These are phyloP conservation scores for Ginglymostoma cirratum DNA, from an alignment of 2,113 vertebrate species.

Conservation along the genomic window DNA sequence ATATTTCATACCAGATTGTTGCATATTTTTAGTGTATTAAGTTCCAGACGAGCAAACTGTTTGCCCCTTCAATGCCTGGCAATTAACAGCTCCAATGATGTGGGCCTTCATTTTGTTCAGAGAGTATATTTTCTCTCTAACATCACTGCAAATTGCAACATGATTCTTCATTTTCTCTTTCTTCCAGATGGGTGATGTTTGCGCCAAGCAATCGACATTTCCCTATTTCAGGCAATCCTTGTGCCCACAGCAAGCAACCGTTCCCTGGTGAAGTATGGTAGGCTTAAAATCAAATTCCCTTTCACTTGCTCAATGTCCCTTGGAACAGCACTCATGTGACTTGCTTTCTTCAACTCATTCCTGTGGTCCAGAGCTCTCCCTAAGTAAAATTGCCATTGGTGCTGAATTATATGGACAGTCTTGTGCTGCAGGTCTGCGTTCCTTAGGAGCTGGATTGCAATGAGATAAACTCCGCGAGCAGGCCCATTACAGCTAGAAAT, in stretches of 20 bases:
- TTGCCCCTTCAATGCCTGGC: not conserved
- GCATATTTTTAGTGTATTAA: slow-evolving; percentile 27
- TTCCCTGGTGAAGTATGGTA: not conserved
- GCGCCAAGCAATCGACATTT: not conserved
- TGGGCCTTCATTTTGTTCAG: slow-evolving; percentile 1
- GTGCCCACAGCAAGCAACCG: not conserved
- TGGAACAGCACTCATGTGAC: not conserved
- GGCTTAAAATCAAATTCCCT: not conserved
- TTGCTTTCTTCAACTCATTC: not conserved
- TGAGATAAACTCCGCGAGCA: not conserved
- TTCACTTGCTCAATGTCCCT: too few species aligned
- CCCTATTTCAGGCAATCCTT: not conserved
- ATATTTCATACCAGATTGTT: slow-evolving; percentile 10
- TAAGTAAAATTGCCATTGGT: not conserved
- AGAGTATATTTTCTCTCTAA: not conserved
- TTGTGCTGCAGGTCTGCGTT: too few species aligned
- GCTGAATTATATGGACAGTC: too few species aligned
- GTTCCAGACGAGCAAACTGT: not conserved
- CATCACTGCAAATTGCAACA: not conserved
- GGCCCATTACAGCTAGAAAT: not conserved
- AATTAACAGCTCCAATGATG: slow-evolving; percentile 2
- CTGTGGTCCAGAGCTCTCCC: not conserved
- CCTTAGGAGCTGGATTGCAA: not conserved
- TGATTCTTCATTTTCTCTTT: not conserved
- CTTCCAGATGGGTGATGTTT: not conserved